Evolutionary conservation across 2,797 vertebrate species (phyloP).

Genomic region (Pangasius larnaudii): DNA sequence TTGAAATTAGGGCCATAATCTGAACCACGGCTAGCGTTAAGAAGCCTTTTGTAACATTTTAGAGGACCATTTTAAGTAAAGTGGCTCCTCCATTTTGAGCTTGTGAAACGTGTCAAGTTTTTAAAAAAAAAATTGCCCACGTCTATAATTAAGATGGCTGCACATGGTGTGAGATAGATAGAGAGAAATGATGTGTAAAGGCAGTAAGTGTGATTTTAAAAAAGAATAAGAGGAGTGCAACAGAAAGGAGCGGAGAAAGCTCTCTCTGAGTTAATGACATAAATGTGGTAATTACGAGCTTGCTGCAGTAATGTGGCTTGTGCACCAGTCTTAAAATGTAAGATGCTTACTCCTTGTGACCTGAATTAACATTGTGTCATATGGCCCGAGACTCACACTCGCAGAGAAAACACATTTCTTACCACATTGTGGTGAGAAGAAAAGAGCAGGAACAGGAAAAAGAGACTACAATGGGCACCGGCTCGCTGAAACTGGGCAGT

Average conservation of each 20-base stretch:
- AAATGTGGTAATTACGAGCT: conserved; percentile 18
- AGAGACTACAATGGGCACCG: not conserved
- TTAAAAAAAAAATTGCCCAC: conserved; percentile 33
- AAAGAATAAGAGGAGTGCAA: not conserved
- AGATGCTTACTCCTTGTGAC: conserved; percentile 31
- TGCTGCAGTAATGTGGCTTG: conserved; percentile 24
- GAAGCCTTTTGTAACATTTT: conserved; percentile 6
- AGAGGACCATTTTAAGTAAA: conserved; percentile 36
- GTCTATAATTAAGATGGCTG: conserved; percentile 63
- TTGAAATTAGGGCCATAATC: not conserved
- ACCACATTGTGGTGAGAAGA: not conserved
- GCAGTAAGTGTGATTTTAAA: conserved; percentile 6
- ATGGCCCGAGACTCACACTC: not conserved
- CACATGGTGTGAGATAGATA: conserved; percentile 50
- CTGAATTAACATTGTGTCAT: conserved; percentile 7
- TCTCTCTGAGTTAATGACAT: conserved; percentile 21
- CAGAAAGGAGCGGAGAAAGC: not conserved
- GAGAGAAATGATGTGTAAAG: conserved; percentile 45
- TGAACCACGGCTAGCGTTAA: not conserved
- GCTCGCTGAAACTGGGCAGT: not conserved
- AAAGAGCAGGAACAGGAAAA: not conserved
- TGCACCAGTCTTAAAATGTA: not conserved
- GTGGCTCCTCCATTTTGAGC: conserved; percentile 60
- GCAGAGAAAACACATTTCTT: not conserved
- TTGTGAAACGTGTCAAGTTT: conserved; percentile 59